Base-by-base conservation (phyloP, 2,888 invertebrate species). In the Baccha elongata region DNA sequence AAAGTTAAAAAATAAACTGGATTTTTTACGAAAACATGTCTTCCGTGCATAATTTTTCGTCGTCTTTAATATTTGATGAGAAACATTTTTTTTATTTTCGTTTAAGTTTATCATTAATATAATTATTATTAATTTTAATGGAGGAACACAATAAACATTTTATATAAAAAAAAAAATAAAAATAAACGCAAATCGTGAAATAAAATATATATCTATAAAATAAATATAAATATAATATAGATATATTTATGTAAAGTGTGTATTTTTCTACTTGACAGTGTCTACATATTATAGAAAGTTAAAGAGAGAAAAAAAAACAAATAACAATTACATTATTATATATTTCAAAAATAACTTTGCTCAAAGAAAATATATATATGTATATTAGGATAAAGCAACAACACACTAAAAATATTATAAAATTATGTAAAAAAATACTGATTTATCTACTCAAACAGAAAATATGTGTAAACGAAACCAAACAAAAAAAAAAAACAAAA, bases 211-310 rank as follows among this genome's bases (percentile, higher is more conserved):
- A 72, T 62, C 52, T 64, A 52, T 62, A 32, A 32, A 32, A 32
- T 8, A 32, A 32, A 23, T 23, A 32, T 8, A 32, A 32, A 72
- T 53, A 72, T 72, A 52, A n/a, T 53, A n/a, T 44, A 62, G 62
- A 62, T 72, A 62, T 72, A 72, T 72, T 72, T 72, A 72, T 72
- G 62, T 62, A 72, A 72, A 72, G 72, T 72, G 52, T 72, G 72
- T 72, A 72, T 72, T 72, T 72, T 72, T 72, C 62, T 72, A 72
- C 72, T 53, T 44, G 52, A 62, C 44, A 62, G 62, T 62, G 52
- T 72, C 72, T 62, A 62, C 62, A 62, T 62, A 52, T 58, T 17
- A 48, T 23, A 29, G 40, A 69, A 23, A 48, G 26, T 3, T 4
- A 21, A 46, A 17, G 21, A 6, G 15, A 44, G 19, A 17, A 11